A percentile compares a stretch with the other conserved stretches of the same genome.
Evolutionary conservation across 1,140 invertebrate genomes (phyloP).

Genomic region (Frieseomelitta varia): DNA sequence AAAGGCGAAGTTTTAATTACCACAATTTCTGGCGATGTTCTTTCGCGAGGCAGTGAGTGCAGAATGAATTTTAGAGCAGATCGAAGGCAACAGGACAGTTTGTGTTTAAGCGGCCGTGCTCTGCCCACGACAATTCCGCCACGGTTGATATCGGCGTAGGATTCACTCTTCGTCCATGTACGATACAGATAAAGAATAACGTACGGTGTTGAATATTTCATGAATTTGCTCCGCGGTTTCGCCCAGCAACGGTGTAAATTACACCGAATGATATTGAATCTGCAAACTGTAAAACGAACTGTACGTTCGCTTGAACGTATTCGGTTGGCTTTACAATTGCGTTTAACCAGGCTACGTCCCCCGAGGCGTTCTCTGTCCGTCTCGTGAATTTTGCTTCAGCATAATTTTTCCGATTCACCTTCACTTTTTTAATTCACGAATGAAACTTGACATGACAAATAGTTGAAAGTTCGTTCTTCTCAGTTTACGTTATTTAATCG

Average conservation of each 20-base stretch:
- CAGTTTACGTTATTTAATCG: no score
- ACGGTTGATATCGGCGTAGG: constrained; percentile 18
- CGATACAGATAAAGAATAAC: background rate
- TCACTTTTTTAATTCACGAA: no score
- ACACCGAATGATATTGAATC: background rate
- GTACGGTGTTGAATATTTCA: constrained; percentile 12
- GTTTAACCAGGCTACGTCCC: background rate
- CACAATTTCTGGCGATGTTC: background rate
- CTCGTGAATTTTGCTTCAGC: no score
- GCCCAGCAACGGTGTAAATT: background rate
- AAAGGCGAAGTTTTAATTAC: background rate
- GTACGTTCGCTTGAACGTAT: background rate
- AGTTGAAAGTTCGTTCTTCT: no score
- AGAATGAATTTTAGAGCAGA: background rate
- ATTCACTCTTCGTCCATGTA: background rate
- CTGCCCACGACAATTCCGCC: constrained; percentile 22
- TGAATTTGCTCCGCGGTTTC: background rate
- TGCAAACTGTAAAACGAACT: background rate
- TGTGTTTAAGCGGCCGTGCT: no score
- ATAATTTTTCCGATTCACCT: no score
- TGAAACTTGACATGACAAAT: no score
- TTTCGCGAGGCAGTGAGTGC: background rate
- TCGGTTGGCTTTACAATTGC: background rate
- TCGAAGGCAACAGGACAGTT: no score
- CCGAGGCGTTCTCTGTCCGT: no score